Conservation (phyloP, 23 tunicate genomes). For the Ciona savignyi region DNA sequence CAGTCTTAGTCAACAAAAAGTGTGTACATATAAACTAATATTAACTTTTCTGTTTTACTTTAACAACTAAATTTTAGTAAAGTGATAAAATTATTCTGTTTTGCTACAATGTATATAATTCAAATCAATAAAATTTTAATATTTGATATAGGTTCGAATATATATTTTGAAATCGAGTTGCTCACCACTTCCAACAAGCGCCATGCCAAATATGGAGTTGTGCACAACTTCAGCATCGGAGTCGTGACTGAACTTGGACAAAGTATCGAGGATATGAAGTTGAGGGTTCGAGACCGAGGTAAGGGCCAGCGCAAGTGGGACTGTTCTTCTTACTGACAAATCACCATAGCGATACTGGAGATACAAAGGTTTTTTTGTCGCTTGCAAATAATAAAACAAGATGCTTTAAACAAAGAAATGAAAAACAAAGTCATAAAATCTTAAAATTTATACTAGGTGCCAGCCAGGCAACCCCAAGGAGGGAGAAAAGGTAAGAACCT, state of each 20-base stretch:
- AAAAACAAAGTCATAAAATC: not conserved
- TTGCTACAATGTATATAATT: too few relatives aligned
- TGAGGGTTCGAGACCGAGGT: slow-evolving; percentile 96
- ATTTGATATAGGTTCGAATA: not conserved
- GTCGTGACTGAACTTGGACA: slow-evolving; percentile 97
- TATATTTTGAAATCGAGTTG: not conserved
- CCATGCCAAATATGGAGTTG: slow-evolving; percentile 98
- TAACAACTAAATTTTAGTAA: too few relatives aligned
- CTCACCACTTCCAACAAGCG: slow-evolving; percentile 86
- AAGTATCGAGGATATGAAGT: slow-evolving; percentile 84
- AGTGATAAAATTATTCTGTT: too few relatives aligned
- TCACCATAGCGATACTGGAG: slow-evolving; percentile 97
- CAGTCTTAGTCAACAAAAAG: too few relatives aligned
- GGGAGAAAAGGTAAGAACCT: too few relatives aligned
- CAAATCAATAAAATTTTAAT: not conserved
- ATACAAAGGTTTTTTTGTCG: too few relatives aligned
- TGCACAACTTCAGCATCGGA: slow-evolving; percentile 90
- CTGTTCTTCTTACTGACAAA: slow-evolving; percentile 61
- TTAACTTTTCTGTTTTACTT: too few relatives aligned
- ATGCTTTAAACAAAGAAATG: too few relatives aligned
- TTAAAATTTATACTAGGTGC: too few relatives aligned
- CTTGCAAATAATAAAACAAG: not conserved
- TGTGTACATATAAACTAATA: too few relatives aligned
- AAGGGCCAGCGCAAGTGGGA: slow-evolving; percentile 92
- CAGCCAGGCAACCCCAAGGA: too few relatives aligned